Base-by-base conservation (phyloP, 2,888 invertebrate species). In the Tiphia femorata region DNA sequence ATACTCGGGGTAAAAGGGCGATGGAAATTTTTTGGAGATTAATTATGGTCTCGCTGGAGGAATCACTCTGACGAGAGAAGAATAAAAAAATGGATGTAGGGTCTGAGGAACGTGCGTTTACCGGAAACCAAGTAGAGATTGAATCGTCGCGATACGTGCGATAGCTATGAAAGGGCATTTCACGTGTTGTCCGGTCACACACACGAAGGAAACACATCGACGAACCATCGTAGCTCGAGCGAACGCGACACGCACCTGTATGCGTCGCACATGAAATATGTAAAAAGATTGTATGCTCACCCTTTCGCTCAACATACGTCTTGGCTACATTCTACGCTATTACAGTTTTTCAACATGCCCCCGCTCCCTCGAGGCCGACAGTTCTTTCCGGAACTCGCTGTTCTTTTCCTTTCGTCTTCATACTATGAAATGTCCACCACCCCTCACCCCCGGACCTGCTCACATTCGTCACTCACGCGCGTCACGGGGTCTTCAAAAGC, bases 181-280 rank as follows among this genome's bases (percentile, higher is more conserved):
- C 10, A 8, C 37, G 27, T 19, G n/a, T n/a, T n/a, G n/a, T n/a
- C n/a, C n/a, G n/a, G n/a, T n/a, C 33, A 40, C 46, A 51, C 50
- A 37, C 17, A 37, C 37, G 16, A 12, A 2, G 16, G 8, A 14
- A 16, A 38, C 19, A 38, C 19, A 38, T 17, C n/a, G n/a, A 8
- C 8, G 33, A 4, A 17, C 59, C 44, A 33, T 35, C 44, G 23
- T 12, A 7, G 25, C 17, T 25, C 52, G 30, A 10, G 27, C 14
- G 29, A 51, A 46, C 38, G 38, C 49, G 41, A 54, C 64, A 67
- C 67, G 67, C 75, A 75, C 67, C 74, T 75, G 75, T 54, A 49
- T 68, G 67, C 62, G 62, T 75, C 73, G 70, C 70, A 73, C 70
- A 69, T 74, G 70, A 75, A 75, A 72, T 72, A 75, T 74, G 69